Evolutionary conservation across 2,797 vertebrate species (phyloP).

Genomic region (Sorex maritimensis): DNA sequence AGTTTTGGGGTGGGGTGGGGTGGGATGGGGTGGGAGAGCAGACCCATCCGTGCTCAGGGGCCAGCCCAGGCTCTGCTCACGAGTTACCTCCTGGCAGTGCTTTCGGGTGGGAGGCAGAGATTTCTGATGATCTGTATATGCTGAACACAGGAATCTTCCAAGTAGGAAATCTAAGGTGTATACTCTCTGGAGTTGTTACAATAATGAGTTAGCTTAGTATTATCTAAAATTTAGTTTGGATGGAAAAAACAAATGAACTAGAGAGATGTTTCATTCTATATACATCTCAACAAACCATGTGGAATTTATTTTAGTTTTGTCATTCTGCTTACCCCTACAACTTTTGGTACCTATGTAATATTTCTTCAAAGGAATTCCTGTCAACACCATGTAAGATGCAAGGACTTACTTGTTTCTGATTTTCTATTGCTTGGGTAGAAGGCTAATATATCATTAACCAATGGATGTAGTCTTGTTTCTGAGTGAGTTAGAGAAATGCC

Average conservation of each 20-base stretch:
- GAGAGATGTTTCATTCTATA: neutral
- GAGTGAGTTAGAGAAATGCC: neutral
- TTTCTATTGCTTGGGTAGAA: conserved; percentile 7
- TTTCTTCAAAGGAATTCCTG: neutral
- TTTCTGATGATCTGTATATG: neutral
- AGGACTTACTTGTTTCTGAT: neutral
- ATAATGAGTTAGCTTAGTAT: neutral
- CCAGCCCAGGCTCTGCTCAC: too few relatives aligned
- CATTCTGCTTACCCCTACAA: neutral
- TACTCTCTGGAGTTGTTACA: neutral
- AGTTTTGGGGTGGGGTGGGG: neutral
- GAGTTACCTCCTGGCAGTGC: too few relatives aligned
- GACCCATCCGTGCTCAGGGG: too few relatives aligned
- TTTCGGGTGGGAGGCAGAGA: too few relatives aligned
- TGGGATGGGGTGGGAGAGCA: too few relatives aligned
- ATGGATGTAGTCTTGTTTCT: neutral
- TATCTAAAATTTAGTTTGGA: conserved; percentile 40
- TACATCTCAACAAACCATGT: neutral
- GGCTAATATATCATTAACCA: neutral
- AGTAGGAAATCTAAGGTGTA: neutral
- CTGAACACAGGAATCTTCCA: conserved; percentile 17
- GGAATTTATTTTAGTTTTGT: neutral
- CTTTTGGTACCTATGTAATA: neutral
- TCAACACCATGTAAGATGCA: neutral
- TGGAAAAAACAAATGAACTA: conserved; percentile 8